Base-by-base conservation (phyloP, 2,797 vertebrate genomes). In the Alectoris magna region DNA sequence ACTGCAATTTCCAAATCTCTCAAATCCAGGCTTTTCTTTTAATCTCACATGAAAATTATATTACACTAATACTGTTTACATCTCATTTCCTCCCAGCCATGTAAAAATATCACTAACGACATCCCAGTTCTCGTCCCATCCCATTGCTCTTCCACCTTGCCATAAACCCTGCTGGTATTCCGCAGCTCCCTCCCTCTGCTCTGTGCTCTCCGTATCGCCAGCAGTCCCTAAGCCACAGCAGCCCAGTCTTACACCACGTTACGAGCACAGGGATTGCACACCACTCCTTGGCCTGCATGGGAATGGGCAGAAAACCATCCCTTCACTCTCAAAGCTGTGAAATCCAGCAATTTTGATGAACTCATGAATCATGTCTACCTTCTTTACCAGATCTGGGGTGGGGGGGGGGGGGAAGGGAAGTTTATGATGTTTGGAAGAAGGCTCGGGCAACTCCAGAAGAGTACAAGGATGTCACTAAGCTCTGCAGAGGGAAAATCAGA, bases 11-110 rank as follows among this genome's bases (percentile, higher is more conserved):
- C 84, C 93, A 96, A 96, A 97, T 96, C 96, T 97, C 97, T 94
- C 96, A 97, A 97, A 97, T 97, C 96, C 91, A 87, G 84, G 97
- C 93, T 97, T 97, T 96, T 94, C 91, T 95, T 97, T 97, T 96
- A 97, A 96, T 97, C 97, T 95, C 93, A 95, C 94, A 96, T 81
- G 92, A 96, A 97, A 97, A 97, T 97, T 96, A 96, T 96, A 97
- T 97, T 97, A 97, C 94, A 81, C 89, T 95, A 95, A 94, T 94
- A 90, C 95, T 95, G 96, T 97, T 96, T 96, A 93, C 73, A 94
- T 90, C 93, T 91, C 87, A 90, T 96, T 94, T 96, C 88, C 95
- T 94, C 93, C 77, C 82, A 74, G 92, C 90, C 91, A 91, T 78
- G 84, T 64, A 94, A 94, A 94, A 96, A 79, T 92, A 84, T 71